A percentile compares a stretch with the other conserved stretches of the same genome.
Evolutionary conservation across 1,140 invertebrate species (phyloP).

Genomic region (Sipha flava): DNA sequence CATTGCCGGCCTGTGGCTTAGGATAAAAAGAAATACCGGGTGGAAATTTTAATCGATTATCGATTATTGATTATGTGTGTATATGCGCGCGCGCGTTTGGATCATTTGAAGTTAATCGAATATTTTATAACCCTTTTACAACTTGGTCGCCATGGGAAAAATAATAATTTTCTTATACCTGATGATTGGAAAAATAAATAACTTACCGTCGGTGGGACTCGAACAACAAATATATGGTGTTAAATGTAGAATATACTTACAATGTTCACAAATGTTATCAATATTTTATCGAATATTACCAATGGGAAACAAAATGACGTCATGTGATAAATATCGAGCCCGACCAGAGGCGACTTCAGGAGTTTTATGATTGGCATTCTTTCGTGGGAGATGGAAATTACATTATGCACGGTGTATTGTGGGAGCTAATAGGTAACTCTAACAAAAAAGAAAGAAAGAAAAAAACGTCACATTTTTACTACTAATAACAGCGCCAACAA

Average conservation of each 20-base stretch:
- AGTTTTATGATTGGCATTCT: conserved; percentile 26
- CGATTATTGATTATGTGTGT: background rate
- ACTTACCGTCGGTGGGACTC: too few species aligned
- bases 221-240: too few species aligned
- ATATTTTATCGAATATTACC: background rate
- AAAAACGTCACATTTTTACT: conserved; percentile 24
- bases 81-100: too few species aligned
- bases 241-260: too few species aligned
- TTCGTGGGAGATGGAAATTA: conserved; percentile 32
- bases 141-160: background rate
- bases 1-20: background rate
- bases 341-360: conserved; percentile 10
- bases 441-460: conserved; percentile 24
- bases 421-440: conserved; percentile 21
- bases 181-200: background rate
- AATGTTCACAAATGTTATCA: background rate
- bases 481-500: conserved; percentile 25
- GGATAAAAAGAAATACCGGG: background rate
- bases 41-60: conserved; percentile 22
- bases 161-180: background rate
- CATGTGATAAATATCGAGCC: background rate
- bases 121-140: background rate
- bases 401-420: conserved; percentile 32
- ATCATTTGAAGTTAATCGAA: background rate
- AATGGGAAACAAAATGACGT: background rate